Evolutionary conservation across 2,888 invertebrate genomes (phyloP), one percentile per base, ranked within the genome.

Genomic region (Netelia virgata): DNA sequence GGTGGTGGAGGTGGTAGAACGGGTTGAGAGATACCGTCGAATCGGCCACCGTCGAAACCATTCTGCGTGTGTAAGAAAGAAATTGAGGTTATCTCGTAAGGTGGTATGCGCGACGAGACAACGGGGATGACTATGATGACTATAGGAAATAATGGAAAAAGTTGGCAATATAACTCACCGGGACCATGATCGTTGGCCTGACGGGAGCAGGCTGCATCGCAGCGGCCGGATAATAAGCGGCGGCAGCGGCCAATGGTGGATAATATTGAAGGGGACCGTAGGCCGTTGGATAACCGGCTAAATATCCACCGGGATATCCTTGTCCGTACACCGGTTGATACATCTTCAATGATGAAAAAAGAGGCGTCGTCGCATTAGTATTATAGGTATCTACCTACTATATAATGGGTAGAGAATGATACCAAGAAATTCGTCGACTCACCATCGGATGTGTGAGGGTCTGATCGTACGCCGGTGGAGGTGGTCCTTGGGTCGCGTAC

Each of bases 1-100:
- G 97, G 97, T 53, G 97, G 97, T 89, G 97, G 97, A 88, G 97
- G 97, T 84, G 97, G 97, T 93, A 97, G 95, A 90, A 96, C 96
- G 87, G 96, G 96, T 94, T 96, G 96, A 85, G 96, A 95, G 86
- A 97, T 95, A 0, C 97, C 97, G 93, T 97, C 97, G 94, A 97
- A 97, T 89, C 97, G 94, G 1, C 97, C 97, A 88, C 97, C 97
- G 91, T 97, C 97, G 94, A 97, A 97, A 0, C 96, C 97, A 92
- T 96, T 96, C 96, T 97, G 94, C 73, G 90, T 86, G 80, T 64
- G 14, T 55, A 85, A 53, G 57, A 28, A 28, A 53, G 28, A 28
- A 28, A 28, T 28, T 3, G 28, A 5, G 5, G 28, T 28, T 28
- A 28, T 28, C 0, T 28, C 5, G 28, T 28, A 36, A n/a, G n/a